Evolutionary conservation across 2,113 vertebrate genomes (phyloP).

Genomic region (Chunga burmeisteri): DNA sequence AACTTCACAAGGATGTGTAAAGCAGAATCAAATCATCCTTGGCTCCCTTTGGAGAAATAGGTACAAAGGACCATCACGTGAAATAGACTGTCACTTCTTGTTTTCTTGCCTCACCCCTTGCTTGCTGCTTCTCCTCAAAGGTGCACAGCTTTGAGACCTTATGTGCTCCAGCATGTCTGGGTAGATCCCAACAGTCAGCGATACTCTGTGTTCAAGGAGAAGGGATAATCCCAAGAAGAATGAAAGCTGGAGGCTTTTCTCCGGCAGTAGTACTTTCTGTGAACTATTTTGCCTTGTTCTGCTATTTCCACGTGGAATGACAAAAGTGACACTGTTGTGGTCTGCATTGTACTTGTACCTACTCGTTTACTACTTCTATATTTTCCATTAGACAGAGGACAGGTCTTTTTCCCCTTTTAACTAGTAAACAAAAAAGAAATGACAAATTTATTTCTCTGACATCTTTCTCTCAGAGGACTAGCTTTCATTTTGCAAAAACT

Average conservation of each 20-base stretch:
- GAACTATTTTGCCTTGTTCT: not conserved
- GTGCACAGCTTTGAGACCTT: not conserved
- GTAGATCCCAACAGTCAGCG: not conserved
- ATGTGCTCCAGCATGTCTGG: not conserved
- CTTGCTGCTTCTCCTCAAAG: not conserved
- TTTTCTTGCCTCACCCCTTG: not conserved
- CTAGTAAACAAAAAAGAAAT: not conserved
- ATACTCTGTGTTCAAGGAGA: not conserved
- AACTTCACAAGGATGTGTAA: not conserved
- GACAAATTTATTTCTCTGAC: not conserved
- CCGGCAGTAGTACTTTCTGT: not conserved
- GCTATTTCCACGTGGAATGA: not conserved
- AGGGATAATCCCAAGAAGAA: not conserved
- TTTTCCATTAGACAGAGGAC: not conserved
- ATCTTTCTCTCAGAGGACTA: not conserved
- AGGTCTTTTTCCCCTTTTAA: accelerated
- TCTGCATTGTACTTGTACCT: not conserved
- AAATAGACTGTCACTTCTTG: not conserved
- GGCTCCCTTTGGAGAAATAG: not conserved
- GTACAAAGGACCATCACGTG: not conserved
- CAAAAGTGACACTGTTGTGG: not conserved
- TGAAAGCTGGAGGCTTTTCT: not conserved
- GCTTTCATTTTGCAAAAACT: not conserved
- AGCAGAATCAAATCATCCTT: not conserved
- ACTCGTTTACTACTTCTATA: not conserved